Base-by-base conservation (phyloP, 2,113 vertebrate genomes). In the Condylura cristata region DNA sequence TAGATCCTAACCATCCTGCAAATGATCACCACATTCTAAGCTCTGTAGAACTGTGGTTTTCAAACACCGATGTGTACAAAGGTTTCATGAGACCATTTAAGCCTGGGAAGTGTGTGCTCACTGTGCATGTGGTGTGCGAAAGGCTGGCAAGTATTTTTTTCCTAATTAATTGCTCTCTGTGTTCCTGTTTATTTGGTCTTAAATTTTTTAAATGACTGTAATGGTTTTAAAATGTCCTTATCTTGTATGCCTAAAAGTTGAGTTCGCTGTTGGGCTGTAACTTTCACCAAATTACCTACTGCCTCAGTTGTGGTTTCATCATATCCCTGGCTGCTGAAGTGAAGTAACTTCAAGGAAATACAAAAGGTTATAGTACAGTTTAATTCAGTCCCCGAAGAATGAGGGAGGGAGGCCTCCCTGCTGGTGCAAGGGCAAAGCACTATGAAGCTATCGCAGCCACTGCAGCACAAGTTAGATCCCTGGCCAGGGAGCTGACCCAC, bases 161-260 rank as follows among this genome's bases (percentile, higher is more conserved):
- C 32, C 48, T 44, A 75, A 78, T 22, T 81, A 75, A 70, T 32
- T 80, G 46, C 18, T 89, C 44, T 95, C 79, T 60, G 72, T 79
- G 60, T 39, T 4, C 44, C 44, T 79, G 90, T 17, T 10, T 58
- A 9, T 53, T 26, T 30, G 22, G 24, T 46, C 63, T 83, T 82
- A 81, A 90, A 74, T 48, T 32, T 20, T 58, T 22, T 39, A 61
- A 60, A 34, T 46, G 82, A 65, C 78, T n/a, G 58, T 34, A 5
- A 0, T 48, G 10, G 63, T 89, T 85, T 18, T 2, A 61, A 84
- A 91, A 48, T 56, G 37, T 66, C 41, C 30, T 79, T 72, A 60
- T 76, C 60, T 71, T 94, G n/a, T n/a, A n/a, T n/a, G 75, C 82
- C 70, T 79, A 90, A 94, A 72, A 91, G 56, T 86, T 76, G 51